Percentiles rank a stretch among this genome's conserved stretches.
Evolutionary conservation across 2,113 vertebrate species (phyloP).

Genomic region (Python bivittatus): DNA sequence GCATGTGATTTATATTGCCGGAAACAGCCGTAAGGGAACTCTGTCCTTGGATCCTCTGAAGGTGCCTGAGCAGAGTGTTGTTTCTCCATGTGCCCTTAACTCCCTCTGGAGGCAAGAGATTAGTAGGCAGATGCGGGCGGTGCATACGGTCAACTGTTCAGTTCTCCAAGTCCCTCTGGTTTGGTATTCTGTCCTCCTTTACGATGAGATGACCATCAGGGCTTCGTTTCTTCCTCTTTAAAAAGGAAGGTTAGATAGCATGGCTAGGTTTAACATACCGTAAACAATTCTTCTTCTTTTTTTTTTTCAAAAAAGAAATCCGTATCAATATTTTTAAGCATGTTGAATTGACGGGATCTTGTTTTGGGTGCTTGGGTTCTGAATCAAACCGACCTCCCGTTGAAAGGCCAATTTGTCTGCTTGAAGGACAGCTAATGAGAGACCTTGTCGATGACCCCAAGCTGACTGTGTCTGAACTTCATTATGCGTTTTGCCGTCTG

Average conservation of each 20-base stretch:
- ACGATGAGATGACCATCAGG: neutral
- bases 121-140: neutral
- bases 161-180: no score
- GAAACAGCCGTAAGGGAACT: neutral
- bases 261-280: neutral
- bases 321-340: neutral
- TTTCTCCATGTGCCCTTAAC: neutral
- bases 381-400: neutral
- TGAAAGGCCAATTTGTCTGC: neutral
- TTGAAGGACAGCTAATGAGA: slow-evolving; percentile 1
- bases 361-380: neutral
- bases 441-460: neutral
- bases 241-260: neutral
- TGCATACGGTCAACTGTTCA: neutral
- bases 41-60: neutral
- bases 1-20: neutral
- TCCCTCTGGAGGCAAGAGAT: slow-evolving; percentile 6
- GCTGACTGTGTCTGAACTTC: neutral
- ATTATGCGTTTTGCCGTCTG: neutral
- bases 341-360: neutral
- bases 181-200: neutral
- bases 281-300: neutral
- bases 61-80: neutral
- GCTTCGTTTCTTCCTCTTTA: neutral
- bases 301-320: neutral